Conservation (phyloP, 2,888 invertebrate genomes). For the Scaptomyza polygonia region DNA sequence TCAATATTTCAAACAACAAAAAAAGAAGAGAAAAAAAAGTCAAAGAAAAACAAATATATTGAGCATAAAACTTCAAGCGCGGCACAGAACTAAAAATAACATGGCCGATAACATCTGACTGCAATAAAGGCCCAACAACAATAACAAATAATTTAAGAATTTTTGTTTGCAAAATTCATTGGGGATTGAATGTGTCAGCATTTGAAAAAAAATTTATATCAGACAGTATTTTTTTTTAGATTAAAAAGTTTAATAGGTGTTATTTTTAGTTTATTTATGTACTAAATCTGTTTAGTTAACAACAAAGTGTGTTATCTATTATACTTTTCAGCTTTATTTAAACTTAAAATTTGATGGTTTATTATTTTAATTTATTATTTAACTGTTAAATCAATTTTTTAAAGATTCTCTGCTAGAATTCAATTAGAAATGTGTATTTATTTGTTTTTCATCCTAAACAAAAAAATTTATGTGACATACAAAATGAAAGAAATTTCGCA, state of each 20-base stretch:
- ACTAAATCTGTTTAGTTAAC: background rate
- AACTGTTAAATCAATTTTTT: too few species aligned
- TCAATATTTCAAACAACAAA: slow-evolving; percentile 27
- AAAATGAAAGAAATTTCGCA: background rate
- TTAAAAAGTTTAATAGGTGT: background rate
- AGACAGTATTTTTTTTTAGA: too few species aligned
- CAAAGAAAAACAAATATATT: slow-evolving; percentile 21
- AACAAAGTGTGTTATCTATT: too few species aligned
- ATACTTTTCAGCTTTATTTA: too few species aligned
- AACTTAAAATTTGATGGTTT: too few species aligned
- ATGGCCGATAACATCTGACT: slow-evolving; percentile 40
- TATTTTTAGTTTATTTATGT: background rate
- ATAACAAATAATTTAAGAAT: slow-evolving; percentile 9
- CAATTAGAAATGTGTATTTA: too few species aligned
- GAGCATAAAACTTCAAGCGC: slow-evolving; percentile 42
- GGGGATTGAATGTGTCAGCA: slow-evolving; percentile 48
- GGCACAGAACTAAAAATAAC: slow-evolving; percentile 35
- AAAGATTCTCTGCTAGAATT: too few species aligned
- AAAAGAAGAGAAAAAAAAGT: slow-evolving; percentile 4
- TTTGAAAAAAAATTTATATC: background rate
- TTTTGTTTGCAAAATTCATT: slow-evolving; percentile 20
- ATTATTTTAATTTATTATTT: too few species aligned
- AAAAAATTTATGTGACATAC: too few species aligned
- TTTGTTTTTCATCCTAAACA: too few species aligned
- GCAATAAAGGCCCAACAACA: slow-evolving; percentile 15